phyloP scores from a whole-genome alignment of 35 echinoderm and acorn worm genomes.

The Nesometra sesokonis region DNA sequence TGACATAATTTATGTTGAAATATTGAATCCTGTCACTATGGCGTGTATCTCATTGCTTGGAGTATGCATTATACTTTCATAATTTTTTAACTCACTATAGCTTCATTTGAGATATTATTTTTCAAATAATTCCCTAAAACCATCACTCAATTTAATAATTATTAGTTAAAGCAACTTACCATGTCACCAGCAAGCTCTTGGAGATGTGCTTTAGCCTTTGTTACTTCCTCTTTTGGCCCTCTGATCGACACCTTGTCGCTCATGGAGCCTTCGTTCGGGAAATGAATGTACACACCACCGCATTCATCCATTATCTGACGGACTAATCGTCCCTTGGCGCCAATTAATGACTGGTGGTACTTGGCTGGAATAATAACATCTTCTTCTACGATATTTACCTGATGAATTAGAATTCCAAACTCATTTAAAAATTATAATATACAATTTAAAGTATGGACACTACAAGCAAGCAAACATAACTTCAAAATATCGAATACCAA shows the following conservation, averaged over 20 bases:
- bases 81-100: too few species aligned
- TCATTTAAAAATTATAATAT: too few species aligned
- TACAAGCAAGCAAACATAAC: too few species aligned
- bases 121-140: too few species aligned
- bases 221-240: slow-evolving; percentile 88
- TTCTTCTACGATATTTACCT: slow-evolving; percentile 78
- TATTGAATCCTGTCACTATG: too few species aligned
- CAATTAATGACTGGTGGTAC: slow-evolving; percentile 85
- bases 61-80: too few species aligned
- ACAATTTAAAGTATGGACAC: too few species aligned
- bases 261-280: slow-evolving; percentile 55
- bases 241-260: slow-evolving; percentile 75
- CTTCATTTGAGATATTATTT: too few species aligned
- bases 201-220: slow-evolving; percentile 85
- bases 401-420: not conserved
- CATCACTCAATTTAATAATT: too few species aligned
- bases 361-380: slow-evolving; percentile 82
- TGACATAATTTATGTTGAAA: too few species aligned
- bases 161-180: slow-evolving; percentile 10
- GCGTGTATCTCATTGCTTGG: too few species aligned
- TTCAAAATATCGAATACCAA: too few species aligned
- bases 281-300: slow-evolving; percentile 79
- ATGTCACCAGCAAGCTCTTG: slow-evolving; percentile 70
- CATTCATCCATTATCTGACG: slow-evolving; percentile 84
- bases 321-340: slow-evolving; percentile 77